These are phyloP conservation scores for Dendrolimus kikuchii DNA, from an alignment of 1,140 invertebrate species.

Conservation along the genomic window DNA sequence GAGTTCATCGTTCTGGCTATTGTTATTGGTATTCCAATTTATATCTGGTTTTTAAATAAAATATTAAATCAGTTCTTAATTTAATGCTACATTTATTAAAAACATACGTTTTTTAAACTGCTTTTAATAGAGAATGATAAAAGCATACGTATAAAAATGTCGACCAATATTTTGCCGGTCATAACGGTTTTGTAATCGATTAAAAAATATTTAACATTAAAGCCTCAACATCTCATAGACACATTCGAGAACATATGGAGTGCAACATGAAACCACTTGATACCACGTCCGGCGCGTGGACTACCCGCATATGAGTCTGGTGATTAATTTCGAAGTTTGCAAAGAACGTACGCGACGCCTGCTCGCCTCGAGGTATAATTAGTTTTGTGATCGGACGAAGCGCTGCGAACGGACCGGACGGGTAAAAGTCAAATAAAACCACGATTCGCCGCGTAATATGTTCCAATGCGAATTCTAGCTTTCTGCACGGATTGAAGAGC, in stretches of 20 bases:
- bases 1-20: too few relatives aligned
- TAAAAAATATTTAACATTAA: too few relatives aligned
- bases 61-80: background rate
- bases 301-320: constrained; percentile 22
- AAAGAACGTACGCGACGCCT: constrained; percentile 34
- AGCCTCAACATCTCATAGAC: too few relatives aligned
- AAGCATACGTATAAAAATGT: too few relatives aligned
- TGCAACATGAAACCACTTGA: background rate
- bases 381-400: constrained; percentile 39
- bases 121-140: too few relatives aligned
- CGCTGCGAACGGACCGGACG: constrained; percentile 8
- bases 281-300: background rate
- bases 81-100: background rate
- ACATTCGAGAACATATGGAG: too few relatives aligned
- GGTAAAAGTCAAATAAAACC: constrained; percentile 44
- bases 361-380: constrained; percentile 50
- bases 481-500: background rate
- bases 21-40: background rate
- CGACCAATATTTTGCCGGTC: too few relatives aligned
- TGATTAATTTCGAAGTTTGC: constrained; percentile 44
- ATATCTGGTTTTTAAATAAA: background rate
- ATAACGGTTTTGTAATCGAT: too few relatives aligned
- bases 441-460: constrained; percentile 27
- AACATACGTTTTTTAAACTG: background rate
- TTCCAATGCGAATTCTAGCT: constrained; percentile 8